phyloP scores from a whole-genome alignment of 2,797 vertebrate genomes.

The Semaprochilodus insignis region DNA sequence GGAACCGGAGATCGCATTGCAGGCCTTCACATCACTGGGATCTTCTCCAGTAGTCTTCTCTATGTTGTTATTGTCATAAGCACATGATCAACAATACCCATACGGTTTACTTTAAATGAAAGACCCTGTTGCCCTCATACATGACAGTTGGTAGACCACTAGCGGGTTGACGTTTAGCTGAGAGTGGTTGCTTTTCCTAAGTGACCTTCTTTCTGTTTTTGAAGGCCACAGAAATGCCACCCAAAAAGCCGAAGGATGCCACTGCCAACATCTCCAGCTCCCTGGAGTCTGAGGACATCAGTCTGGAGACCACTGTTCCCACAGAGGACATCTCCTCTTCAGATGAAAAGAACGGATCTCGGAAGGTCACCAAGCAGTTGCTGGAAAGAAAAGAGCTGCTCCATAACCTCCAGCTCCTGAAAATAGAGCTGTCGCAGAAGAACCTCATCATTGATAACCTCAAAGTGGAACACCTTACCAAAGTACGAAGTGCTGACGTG shows the following conservation, averaged over 20 bases:
- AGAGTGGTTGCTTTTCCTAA: not conserved
- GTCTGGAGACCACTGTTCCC: constrained; percentile 94
- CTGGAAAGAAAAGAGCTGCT: constrained; percentile 94
- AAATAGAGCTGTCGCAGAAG: constrained; percentile 95
- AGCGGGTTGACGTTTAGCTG: not conserved
- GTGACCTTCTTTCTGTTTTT: not conserved
- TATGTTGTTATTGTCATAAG: too few species aligned
- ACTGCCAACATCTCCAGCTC: constrained; percentile 90
- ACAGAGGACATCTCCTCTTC: constrained; percentile 97
- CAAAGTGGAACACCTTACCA: constrained; percentile 93
- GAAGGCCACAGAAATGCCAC: constrained; percentile 78
- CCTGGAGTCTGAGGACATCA: constrained; percentile 95
- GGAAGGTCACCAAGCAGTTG: constrained; percentile 90
- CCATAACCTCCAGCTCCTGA: constrained; percentile 89
- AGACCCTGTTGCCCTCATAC: too few species aligned
- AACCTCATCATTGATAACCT: constrained; percentile 94
- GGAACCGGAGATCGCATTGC: too few species aligned
- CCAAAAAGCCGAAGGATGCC: constrained; percentile 76
- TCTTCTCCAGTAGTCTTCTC: too few species aligned
- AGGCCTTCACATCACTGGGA: too few species aligned
- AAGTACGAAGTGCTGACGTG: constrained; percentile 75
- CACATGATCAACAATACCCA: too few species aligned
- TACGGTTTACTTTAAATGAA: too few species aligned
- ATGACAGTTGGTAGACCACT: too few species aligned
- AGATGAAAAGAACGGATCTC: constrained; percentile 75